Conservation (phyloP, 2,797 vertebrate species). For the Loriculus beryllinus region DNA sequence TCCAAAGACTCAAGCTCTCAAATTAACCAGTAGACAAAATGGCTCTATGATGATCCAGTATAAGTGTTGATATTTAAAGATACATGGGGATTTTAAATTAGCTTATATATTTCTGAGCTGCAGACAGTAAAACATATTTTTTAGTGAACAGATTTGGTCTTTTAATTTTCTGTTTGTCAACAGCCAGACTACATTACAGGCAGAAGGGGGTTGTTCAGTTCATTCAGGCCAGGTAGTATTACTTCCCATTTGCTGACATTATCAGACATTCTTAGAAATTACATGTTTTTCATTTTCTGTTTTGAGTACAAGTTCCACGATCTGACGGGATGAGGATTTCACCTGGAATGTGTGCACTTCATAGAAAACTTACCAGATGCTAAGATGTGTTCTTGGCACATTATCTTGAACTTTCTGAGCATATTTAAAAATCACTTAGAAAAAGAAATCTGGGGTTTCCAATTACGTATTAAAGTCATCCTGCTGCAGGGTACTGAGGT, state of each 20-base stretch:
- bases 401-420: neutral
- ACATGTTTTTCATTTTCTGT: neutral
- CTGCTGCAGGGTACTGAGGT: neutral
- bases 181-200: neutral
- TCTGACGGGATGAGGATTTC: neutral
- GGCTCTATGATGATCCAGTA: neutral
- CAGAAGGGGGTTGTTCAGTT: neutral
- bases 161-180: neutral
- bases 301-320: neutral
- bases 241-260: neutral
- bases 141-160: accelerated
- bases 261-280: neutral
- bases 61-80: neutral
- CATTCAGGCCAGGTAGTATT: neutral
- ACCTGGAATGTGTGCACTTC: neutral
- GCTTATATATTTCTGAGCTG: neutral
- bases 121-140: neutral
- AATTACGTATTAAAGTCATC: neutral
- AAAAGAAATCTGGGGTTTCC: neutral
- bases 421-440: neutral
- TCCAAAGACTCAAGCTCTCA: neutral
- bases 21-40: neutral
- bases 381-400: neutral
- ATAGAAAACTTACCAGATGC: neutral
- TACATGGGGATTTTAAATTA: neutral